These are phyloP conservation scores for Keiferia lycopersicella DNA, from an alignment of 2,888 invertebrate genomes.

Conservation along the genomic window DNA sequence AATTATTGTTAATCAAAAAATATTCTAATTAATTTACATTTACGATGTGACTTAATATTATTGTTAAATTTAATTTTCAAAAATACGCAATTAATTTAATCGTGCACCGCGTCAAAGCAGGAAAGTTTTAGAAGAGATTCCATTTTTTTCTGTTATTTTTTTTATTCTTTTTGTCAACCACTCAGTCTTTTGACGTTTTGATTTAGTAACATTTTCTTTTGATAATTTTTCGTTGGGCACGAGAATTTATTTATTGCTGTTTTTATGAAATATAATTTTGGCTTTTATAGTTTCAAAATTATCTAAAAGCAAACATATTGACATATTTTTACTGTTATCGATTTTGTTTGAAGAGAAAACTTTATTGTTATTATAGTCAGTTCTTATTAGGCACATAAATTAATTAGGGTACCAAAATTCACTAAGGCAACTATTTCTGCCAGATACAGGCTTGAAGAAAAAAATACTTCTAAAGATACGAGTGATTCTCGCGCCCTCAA, in stretches of 20 bases:
- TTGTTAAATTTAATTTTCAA: neutral
- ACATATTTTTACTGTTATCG: no score
- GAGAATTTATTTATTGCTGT: neutral
- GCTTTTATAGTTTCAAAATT: no score
- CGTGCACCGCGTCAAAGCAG: conserved; percentile 39
- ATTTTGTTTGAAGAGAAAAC: no score
- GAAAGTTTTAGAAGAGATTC: conserved; percentile 44
- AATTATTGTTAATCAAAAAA: neutral
- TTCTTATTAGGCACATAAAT: no score
- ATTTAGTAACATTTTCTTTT: conserved; percentile 49
- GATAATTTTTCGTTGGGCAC: conserved; percentile 31
- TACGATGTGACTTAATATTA: neutral
- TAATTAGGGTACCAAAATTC: neutral
- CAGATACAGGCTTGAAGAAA: neutral
- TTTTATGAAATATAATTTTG: neutral
- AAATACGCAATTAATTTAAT: conserved; percentile 13
- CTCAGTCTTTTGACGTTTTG: conserved; percentile 78
- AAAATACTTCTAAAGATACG: neutral
- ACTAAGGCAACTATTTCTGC: neutral
- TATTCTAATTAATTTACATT: neutral
- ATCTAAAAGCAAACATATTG: no score
- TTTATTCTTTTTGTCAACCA: conserved; percentile 63
- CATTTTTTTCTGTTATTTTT: conserved; percentile 49
- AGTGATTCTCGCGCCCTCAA: conserved; percentile 2
- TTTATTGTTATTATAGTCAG: no score